These are phyloP conservation scores for Prietella phreatophila DNA, from an alignment of 2,113 vertebrate species.

Conservation along the genomic window DNA sequence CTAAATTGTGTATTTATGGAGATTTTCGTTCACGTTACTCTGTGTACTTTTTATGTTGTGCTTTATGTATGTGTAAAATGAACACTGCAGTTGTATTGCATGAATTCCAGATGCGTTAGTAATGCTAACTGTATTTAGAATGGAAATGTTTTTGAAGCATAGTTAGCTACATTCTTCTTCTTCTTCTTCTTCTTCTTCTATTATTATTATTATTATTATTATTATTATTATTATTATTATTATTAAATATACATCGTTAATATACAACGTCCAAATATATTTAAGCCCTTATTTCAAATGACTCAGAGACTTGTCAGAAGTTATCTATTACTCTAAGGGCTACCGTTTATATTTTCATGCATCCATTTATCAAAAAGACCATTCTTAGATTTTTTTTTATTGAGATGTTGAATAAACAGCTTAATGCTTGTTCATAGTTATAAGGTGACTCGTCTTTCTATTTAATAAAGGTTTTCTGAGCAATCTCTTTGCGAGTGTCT, in stretches of 20 bases:
- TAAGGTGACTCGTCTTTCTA: slow-evolving; percentile 30
- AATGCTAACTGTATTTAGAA: not conserved
- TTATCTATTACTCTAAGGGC: not conserved
- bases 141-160: not conserved
- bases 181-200: not conserved
- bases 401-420: not conserved
- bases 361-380: not conserved
- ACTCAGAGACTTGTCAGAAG: not conserved
- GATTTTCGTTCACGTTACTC: not conserved
- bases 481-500: slow-evolving; percentile 43
- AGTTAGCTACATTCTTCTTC: not conserved
- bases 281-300: not conserved
- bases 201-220: slow-evolving; percentile 10
- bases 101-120: not conserved
- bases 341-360: not conserved
- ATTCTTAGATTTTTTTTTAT: no score
- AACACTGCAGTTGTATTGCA: not conserved
- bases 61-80: not conserved
- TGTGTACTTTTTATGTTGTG: not conserved
- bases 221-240: not conserved
- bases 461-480: slow-evolving; percentile 24
- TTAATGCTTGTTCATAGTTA: no score
- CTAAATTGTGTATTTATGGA: not conserved
- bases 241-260: not conserved
- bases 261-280: not conserved